Evolutionary conservation across 2,888 invertebrate species (phyloP), one percentile per base, ranked within the genome.

Genomic region (Parnassius mnemosyne): DNA sequence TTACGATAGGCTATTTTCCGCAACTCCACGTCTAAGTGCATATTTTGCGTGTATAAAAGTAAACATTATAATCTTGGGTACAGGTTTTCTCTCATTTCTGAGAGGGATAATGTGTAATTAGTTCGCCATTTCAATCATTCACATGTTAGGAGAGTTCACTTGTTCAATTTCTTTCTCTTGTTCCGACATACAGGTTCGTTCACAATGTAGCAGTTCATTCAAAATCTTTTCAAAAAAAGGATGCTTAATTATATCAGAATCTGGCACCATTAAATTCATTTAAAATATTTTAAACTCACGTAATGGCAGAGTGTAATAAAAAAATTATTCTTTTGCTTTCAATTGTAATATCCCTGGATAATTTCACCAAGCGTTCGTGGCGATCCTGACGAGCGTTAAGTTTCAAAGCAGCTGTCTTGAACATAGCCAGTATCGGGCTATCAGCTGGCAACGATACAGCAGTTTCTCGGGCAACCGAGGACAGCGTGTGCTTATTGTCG

Each of bases 321-420:
- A 97, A 98, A 70, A 98, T 98, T 7, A 96, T 95, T 65, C 97
- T 90, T 79, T 98, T 98, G 83, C 97, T 97, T 77, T 97, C 97
- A 69, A 97, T 97, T 0, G 97, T 97, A 20, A 97, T 93, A 77
- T 97, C 97, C 41, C 97, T 92, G 66, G 95, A 94, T 0, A 95
- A 80, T 85, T 97, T 97, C 0, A 97, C 94, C 43, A 98, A 93
- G 53, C 96, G 89, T 79, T 98, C 98, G 74, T 95, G 94, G 66
- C 96, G 94, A 81, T 98, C 97, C 73, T 98, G 96, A 68, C 95
- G 95, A 0, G 92, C 92, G 71, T 96, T 97, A 47, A 98, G 82
- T 75, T 94, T 94, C 0, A 76, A 64, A 0, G 95, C 92, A 73
- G 94, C 95, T n/a, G 83, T 79, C 69, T 91, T 92, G 79, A 96